phyloP scores from a whole-genome alignment of 2,888 invertebrate genomes.

The Blera fallax region DNA sequence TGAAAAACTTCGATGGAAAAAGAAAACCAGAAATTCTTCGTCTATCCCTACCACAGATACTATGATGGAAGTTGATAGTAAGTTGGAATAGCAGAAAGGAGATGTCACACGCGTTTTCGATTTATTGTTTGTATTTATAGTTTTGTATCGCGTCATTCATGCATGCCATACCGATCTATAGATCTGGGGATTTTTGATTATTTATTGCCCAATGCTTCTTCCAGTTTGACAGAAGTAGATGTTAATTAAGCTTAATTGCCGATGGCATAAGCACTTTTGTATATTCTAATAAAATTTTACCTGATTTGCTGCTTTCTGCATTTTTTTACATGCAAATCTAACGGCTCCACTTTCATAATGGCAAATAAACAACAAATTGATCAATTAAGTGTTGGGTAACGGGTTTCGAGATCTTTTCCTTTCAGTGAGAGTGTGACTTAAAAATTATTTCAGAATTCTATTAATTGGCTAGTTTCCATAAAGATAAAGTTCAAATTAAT shows the following conservation, averaged over 20 bases:
- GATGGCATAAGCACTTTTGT: not conserved
- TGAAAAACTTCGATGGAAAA: slow-evolving; percentile 14
- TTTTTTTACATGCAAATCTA: not conserved
- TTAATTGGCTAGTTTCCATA: not conserved
- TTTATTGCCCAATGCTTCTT: slow-evolving; percentile 9
- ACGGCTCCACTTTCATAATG: not conserved
- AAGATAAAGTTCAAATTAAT: slow-evolving; percentile 10
- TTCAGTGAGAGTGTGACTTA: not conserved
- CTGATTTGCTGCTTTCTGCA: not conserved
- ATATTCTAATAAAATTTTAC: not conserved
- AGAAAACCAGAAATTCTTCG: slow-evolving; percentile 42
- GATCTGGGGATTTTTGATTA: not conserved
- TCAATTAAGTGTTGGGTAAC: not conserved
- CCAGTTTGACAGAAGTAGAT: slow-evolving; percentile 9
- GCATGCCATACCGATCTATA: not conserved
- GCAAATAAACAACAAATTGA: not conserved
- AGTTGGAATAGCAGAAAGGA: not conserved
- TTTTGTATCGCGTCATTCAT: not conserved
- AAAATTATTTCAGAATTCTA: not conserved
- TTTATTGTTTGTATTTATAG: not conserved
- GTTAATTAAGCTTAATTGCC: slow-evolving; percentile 2
- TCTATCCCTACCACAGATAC: not conserved
- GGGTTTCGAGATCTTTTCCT: not conserved
- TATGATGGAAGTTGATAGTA: not conserved
- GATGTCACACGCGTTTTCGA: slow-evolving; percentile 23